phyloP scores from a whole-genome alignment of 1,140 invertebrate species.

The Temnothorax curvispinosus region DNA sequence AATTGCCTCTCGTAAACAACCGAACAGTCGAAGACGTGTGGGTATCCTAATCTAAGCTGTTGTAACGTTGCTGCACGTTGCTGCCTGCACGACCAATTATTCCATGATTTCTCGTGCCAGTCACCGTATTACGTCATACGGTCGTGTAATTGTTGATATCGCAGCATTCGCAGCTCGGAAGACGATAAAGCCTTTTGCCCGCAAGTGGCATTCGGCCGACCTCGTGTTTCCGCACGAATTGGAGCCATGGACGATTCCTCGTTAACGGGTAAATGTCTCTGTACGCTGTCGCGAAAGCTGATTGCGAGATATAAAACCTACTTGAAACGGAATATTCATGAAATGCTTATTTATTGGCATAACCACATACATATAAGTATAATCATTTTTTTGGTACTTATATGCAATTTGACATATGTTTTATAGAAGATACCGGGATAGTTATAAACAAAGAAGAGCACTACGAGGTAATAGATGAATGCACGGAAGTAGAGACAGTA shows the following conservation, averaged over 20 bases:
- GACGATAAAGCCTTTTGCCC: background rate
- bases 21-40: background rate
- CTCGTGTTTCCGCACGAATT: background rate
- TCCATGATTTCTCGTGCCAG: background rate
- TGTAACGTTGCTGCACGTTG: too few relatives aligned
- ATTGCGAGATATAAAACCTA: background rate
- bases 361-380: background rate
- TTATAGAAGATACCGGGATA: constrained; percentile 66
- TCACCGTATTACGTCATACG: constrained; percentile 32
- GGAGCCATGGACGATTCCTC: background rate
- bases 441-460: constrained; percentile 72
- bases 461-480: constrained; percentile 78
- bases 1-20: background rate
- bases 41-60: too few relatives aligned
- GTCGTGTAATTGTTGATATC: constrained; percentile 1
- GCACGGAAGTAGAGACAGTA: constrained; percentile 68
- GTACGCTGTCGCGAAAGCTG: too few relatives aligned
- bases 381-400: background rate
- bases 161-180: too few relatives aligned
- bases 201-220: background rate
- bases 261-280: background rate
- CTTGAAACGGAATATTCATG: background rate
- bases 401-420: background rate
- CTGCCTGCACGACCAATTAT: background rate
- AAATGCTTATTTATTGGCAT: background rate